Conservation (phyloP, 2,888 invertebrate species). For the Athalia cordata region DNA sequence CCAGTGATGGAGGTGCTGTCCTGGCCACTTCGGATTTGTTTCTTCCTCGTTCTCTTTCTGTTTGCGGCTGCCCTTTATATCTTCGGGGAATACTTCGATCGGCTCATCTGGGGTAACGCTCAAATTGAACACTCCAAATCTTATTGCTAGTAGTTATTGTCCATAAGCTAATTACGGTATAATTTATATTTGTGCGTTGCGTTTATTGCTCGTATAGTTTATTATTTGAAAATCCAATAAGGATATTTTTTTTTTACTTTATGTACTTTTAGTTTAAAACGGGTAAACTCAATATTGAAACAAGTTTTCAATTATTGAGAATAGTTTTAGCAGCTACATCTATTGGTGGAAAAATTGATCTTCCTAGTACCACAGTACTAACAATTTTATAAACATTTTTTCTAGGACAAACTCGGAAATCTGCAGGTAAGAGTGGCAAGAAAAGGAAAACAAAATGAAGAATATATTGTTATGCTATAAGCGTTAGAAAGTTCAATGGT, state of each 20-base stretch:
- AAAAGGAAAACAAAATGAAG: constrained; percentile 62
- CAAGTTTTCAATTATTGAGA: too few species aligned
- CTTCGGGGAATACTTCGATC: constrained; percentile 84
- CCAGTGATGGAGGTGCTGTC: constrained; percentile 89
- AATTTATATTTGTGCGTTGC: constrained; percentile 51
- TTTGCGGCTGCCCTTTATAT: constrained; percentile 81
- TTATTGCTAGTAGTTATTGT: constrained; percentile 65
- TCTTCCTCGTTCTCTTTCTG: constrained; percentile 81
- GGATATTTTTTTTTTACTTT: too few species aligned
- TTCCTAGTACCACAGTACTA: neutral
- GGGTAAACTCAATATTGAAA: too few species aligned
- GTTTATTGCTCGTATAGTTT: constrained; percentile 44
- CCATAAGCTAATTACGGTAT: constrained; percentile 54
- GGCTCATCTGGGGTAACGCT: constrained; percentile 82
- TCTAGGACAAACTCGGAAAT: constrained; percentile 59
- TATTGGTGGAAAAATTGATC: too few species aligned
- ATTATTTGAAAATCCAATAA: too few species aligned
- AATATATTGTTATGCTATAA: constrained; percentile 7
- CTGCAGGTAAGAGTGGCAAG: constrained; percentile 58
- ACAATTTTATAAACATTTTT: constrained; percentile 49
- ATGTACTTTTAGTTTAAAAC: too few species aligned
- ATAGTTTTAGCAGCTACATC: too few species aligned
- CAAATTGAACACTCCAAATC: constrained; percentile 64
- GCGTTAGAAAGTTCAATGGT: constrained; percentile 30
- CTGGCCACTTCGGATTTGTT: constrained; percentile 82